A percentile compares a stretch with the other conserved stretches of the same genome.
Evolutionary conservation across 2,797 vertebrate species (phyloP).

Genomic region (Cygnus olor): DNA sequence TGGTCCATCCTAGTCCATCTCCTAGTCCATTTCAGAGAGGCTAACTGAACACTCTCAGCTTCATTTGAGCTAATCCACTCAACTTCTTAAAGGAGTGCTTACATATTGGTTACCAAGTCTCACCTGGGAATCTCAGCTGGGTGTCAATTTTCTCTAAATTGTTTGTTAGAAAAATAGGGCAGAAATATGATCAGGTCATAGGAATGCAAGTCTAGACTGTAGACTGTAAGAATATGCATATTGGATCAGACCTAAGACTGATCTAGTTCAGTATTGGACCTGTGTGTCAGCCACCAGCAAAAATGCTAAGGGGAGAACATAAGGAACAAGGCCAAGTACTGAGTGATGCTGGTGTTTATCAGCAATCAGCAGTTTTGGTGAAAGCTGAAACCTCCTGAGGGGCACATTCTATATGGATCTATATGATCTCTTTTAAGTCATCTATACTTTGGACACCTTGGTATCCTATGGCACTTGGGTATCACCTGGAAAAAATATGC

Average conservation of each 20-base stretch:
- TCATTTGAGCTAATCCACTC: not conserved
- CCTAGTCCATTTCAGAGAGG: not conserved
- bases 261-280: not conserved
- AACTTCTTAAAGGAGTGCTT: not conserved
- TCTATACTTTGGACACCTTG: not conserved
- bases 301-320: not conserved
- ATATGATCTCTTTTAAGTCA: not conserved
- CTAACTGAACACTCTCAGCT: not conserved
- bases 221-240: not conserved
- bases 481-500: not conserved
- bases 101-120: not conserved
- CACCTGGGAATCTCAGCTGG: not conserved
- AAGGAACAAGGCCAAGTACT: not conserved
- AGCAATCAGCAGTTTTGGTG: not conserved
- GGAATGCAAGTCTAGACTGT: not conserved
- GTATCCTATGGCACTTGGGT: not conserved
- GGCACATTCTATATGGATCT: not conserved
- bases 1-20: not conserved
- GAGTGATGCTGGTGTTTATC: not conserved
- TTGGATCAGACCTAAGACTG: not conserved
- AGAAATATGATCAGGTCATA: not conserved
- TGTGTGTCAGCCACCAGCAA: not conserved
- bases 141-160: not conserved
- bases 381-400: not conserved
- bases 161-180: not conserved